Evolutionary conservation across 2,113 vertebrate species (phyloP), one percentile per base, ranked within the genome.

Genomic region (Elanus axillaris): DNA sequence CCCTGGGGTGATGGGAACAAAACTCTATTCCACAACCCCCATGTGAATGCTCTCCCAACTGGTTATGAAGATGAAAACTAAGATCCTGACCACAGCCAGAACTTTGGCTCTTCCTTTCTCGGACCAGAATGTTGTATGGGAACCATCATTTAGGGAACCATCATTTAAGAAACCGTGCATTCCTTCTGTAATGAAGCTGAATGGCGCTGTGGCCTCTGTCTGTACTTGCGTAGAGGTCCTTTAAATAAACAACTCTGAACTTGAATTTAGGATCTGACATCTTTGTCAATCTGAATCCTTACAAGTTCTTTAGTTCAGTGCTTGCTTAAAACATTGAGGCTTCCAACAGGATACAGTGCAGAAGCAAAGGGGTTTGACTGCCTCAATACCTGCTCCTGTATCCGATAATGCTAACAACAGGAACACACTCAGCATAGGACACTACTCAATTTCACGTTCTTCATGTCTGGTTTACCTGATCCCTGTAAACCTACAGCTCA

Each of bases 1-100:
- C 99, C 99, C 11, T 99, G 99, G 99, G 99, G 99, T 81, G 99
- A 99, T 40, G 99, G 99, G 38, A 98, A 97, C 96, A 98, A 99
- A 93, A 85, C 75, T 32, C 97, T 99, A 7, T 99, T 99, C 98
- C 99, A 99, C 98, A 99, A 99, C 78, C 6, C 98, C 7, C 99
- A 98, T 1, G 1, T 96, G 90, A 99, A 99, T 10, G 7, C 99
- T 47, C 99, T 99, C 72, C 99, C 99, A 45, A 98, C 98, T 0
- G 99, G 99, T 80, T 99, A 99, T 55, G 99, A 99, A 98, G 98
- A 98, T 4, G 98, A 99, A 2, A 97, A 98, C 12, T 98, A 94
- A 81, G 78, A 90, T 74, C 42, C 92, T 97, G 90, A 96, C 84
- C 94, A 96, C 94, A 64, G 66, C 94, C 78, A 80, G 80, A 74